Percentiles rank a stretch among this genome's conserved stretches.
These are phyloP conservation scores for Pheucticus melanocephalus DNA, from an alignment of 2,113 vertebrate genomes.

Conservation along the genomic window DNA sequence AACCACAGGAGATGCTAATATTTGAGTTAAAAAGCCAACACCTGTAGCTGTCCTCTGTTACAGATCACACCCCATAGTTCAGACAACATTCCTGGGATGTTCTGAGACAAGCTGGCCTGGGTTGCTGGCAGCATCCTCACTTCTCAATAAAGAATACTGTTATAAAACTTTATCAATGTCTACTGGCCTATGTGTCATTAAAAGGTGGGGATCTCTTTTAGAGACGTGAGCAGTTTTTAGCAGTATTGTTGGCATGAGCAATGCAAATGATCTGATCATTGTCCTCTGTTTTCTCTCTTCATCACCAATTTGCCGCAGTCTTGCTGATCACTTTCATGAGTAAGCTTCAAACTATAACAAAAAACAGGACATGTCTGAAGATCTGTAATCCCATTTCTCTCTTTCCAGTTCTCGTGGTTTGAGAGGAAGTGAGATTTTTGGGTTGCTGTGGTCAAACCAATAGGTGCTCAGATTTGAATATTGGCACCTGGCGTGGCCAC, in stretches of 20 bases:
- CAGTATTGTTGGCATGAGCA: not conserved
- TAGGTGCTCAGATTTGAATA: too few species aligned
- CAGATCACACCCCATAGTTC: not conserved
- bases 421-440: too few species aligned
- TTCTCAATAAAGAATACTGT: not conserved
- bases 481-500: too few species aligned
- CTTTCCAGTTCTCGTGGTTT: not conserved
- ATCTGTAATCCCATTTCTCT: not conserved
- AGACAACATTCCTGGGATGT: not conserved
- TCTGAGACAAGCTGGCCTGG: not conserved
- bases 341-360: not conserved
- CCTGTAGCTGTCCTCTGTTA: not conserved
- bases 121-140: not conserved
- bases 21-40: not conserved
- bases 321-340: not conserved
- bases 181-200: not conserved
- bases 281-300: not conserved
- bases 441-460: too few species aligned
- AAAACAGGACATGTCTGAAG: not conserved
- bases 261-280: not conserved
- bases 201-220: not conserved
- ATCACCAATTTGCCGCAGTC: not conserved
- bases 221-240: not conserved
- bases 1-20: not conserved
- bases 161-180: not conserved